Conservation (phyloP, 2,888 invertebrate genomes). For the Epirrita christyi region DNA sequence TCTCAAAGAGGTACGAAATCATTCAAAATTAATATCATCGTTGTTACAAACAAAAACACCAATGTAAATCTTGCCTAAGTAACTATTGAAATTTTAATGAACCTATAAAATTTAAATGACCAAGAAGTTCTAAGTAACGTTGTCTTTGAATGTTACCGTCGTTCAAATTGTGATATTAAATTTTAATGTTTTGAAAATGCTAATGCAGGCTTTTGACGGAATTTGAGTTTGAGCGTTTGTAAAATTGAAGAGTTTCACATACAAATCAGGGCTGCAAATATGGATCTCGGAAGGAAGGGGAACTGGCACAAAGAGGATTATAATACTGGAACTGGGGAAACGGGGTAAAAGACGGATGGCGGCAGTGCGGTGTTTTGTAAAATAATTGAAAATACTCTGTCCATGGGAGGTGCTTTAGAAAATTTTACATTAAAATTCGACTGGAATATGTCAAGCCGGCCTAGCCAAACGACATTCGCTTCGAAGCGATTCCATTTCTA, state of each 20-base stretch:
- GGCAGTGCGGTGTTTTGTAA: too few relatives aligned
- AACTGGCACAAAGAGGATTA: too few relatives aligned
- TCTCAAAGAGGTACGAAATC: neutral
- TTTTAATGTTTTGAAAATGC: neutral
- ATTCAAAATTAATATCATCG: slow-evolving; percentile 3
- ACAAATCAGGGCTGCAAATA: too few relatives aligned
- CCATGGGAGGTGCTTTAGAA: too few relatives aligned
- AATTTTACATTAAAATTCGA: too few relatives aligned
- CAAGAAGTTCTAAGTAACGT: slow-evolving; percentile 16
- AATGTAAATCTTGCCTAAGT: slow-evolving; percentile 20
- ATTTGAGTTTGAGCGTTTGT: neutral
- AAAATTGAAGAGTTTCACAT: neutral
- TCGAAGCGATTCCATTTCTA: too few relatives aligned
- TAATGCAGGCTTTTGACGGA: neutral
- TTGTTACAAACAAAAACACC: slow-evolving; percentile 15
- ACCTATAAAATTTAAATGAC: slow-evolving; percentile 33
- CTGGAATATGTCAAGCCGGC: too few relatives aligned
- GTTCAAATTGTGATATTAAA: neutral
- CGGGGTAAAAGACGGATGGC: too few relatives aligned
- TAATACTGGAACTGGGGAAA: too few relatives aligned
- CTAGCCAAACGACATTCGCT: too few relatives aligned
- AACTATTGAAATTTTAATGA: slow-evolving; percentile 37
- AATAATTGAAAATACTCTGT: too few relatives aligned
- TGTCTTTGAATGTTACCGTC: neutral
- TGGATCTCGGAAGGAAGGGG: too few relatives aligned